Conservation (phyloP, 2,888 invertebrate genomes). For the Catocala sponsa region DNA sequence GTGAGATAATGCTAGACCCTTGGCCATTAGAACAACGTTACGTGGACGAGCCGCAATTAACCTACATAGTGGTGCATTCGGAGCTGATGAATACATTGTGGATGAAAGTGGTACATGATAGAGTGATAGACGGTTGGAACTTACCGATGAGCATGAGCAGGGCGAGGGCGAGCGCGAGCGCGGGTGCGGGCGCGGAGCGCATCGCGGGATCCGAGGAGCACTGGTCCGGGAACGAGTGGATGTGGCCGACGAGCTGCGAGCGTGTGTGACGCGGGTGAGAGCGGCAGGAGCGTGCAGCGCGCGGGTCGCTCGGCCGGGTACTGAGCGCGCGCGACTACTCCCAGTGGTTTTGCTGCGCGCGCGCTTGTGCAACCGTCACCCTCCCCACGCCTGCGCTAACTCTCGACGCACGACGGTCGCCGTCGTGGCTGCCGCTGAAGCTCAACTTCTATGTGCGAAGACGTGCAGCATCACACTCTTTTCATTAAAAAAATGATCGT, state of each 20-base stretch:
- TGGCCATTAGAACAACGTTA: constrained; percentile 5
- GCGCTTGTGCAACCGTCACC: constrained; percentile 17
- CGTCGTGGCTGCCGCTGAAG: background rate
- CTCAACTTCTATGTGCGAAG: background rate
- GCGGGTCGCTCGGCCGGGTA: constrained; percentile 35
- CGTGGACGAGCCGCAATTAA: constrained; percentile 1
- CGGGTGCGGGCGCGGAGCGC: constrained; percentile 45
- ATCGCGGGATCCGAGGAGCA: constrained; percentile 22
- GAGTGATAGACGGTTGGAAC: constrained; percentile 30
- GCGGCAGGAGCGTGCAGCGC: constrained; percentile 29
- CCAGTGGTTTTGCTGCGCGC: constrained; percentile 32
- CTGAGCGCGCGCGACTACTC: constrained; percentile 42
- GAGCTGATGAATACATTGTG: constrained; percentile 9
- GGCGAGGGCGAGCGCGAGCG: constrained; percentile 46
- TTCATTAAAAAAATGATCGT: too few relatives aligned
- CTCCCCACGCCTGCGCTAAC: background rate
- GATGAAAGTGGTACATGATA: constrained; percentile 30
- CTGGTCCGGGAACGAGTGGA: background rate
- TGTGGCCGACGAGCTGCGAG: background rate
- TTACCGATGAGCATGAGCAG: constrained; percentile 64
- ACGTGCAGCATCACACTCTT: too few relatives aligned
- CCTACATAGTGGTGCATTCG: constrained; percentile 8
- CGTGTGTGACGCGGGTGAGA: constrained; percentile 3
- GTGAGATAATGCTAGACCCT: background rate
- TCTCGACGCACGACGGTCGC: background rate